phyloP scores from a whole-genome alignment of 2,797 vertebrate genomes.

The Melanotaenia parkinsoni region DNA sequence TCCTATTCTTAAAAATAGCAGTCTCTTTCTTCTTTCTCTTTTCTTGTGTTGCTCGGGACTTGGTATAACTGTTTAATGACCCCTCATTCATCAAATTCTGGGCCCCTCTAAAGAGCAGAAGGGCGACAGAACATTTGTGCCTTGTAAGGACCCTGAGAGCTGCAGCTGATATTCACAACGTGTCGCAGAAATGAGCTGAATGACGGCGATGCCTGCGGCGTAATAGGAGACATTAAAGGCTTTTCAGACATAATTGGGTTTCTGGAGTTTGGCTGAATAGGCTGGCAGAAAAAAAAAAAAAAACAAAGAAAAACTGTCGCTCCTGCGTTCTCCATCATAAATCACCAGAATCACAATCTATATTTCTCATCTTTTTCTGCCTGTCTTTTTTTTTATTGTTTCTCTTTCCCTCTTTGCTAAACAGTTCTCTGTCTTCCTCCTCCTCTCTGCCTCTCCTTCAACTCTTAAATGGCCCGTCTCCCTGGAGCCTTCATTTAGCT shows the following conservation, averaged over 20 bases:
- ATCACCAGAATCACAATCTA: conserved; percentile 49
- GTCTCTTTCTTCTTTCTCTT: conserved; percentile 1
- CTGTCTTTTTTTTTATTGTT: conserved; percentile 2
- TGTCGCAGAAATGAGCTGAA: conserved; percentile 47
- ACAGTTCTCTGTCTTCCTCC: not conserved
- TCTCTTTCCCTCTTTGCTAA: not conserved
- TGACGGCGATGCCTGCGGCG: conserved; percentile 31
- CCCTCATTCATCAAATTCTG: conserved; percentile 36
- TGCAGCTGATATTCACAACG: conserved; percentile 27
- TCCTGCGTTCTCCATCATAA: conserved; percentile 45
- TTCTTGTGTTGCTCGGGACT: conserved; percentile 1
- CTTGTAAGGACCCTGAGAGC: conserved; percentile 36
- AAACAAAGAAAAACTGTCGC: conserved; percentile 7
- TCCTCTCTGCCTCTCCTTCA: not conserved
- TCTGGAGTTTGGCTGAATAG: conserved; percentile 45
- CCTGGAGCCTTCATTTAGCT: not conserved
- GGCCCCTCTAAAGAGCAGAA: conserved; percentile 14
- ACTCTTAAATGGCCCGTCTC: too few relatives aligned
- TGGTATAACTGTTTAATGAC: conserved; percentile 36
- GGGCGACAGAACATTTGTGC: conserved; percentile 17
- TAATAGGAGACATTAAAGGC: conserved; percentile 57
- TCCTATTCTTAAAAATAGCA: conserved; percentile 10
- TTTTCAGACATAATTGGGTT: conserved; percentile 65
- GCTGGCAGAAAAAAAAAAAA: conserved; percentile 1
- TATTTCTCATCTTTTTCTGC: conserved; percentile 8